Evolutionary conservation across 2,888 invertebrate genomes (phyloP), one percentile per base, ranked within the genome.

Genomic region (Hemistola chrysoprasaria): DNA sequence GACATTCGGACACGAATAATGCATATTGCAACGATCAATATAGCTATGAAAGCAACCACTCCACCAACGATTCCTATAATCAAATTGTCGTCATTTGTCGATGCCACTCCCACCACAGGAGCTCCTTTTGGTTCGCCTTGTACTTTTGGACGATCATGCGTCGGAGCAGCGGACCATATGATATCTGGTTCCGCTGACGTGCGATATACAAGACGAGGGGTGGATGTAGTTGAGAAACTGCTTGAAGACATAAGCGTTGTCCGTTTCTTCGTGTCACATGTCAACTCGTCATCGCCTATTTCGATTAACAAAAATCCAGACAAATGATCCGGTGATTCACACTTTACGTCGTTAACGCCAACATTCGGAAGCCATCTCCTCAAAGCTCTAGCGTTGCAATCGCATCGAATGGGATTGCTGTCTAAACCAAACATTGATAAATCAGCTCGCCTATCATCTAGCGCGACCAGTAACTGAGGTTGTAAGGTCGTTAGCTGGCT

Each of bases 61-160:
- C 97, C 97, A 0, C 97, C 97, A 0, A 97, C 97, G 53, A 97
- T 97, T n/a, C 96, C 96, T 44, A 97, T 97, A 34, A 97, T 97
- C n/a, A 97, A 87, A 2, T 96, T 97, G 61, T 97, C 97, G 62
- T 96, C 97, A 38, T 92, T 93, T 6, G 95, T 91, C 0, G 93
- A 83, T 5, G 90, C 89, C 42, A 90, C 89, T 1, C 90, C 90
- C 1, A 89, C 73, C 1, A 90, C 87, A 16, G 86, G 90, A 7
- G 91, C 91, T 27, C 90, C 90, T 75, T 92, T 93, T 35, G 91
- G 90, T 29, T 90, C 91, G 10, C 88, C 91, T 3, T 91, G 71
- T 59, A 90, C 85, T 59, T 90, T 78, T 11, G 91, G 85, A 41
- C 93, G 90, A 22, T 91, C 83, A 43, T 92, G 92, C 0, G 93